Evolutionary conservation across 2,888 invertebrate genomes (phyloP), one percentile per base, ranked within the genome.

Genomic region (Myopa testacea): DNA sequence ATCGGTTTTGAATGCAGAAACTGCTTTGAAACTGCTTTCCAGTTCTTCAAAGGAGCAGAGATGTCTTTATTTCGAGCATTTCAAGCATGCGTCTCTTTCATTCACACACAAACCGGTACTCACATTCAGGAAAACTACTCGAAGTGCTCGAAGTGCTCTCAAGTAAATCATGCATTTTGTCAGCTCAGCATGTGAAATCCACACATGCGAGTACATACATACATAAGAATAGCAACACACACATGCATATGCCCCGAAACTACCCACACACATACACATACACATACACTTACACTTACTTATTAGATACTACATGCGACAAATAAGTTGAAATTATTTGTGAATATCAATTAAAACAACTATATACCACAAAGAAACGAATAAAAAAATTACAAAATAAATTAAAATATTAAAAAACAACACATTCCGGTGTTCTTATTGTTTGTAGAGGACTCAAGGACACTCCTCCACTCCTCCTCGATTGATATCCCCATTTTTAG

Each of bases 261-360:
- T 62, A 62, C 62, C 58, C 34, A 67, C 38, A 37, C 67, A 75
- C 52, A 34, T 45, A 75, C 65, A 75, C 26, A 10, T 19, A 63
- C 19, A 19, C 38, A n/a, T 4, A 72, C 37, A 40, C 6, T 34
- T 52, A 45, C 26, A 26, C 26, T 45, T 45, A 45, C 6, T 8
- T 45, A 45, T 45, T 45, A 8, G 7, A 45, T 45, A 10, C 45
- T 19, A 55, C 26, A 63, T 45, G 63, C 55, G 19, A 50, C 34
- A 45, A 75, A 38, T 50, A 50, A 62, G 12, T 12, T 34, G 26
- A 34, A 62, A 62, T 62, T 34, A 62, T 62, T 60, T 34, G 62
- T 62, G 19, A 26, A 62, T 26, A 62, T 62, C 34, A 34, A 34
- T 26, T 62, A 62, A 63, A n/a, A 52, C 10, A 10, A 40, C 40